phyloP scores from a whole-genome alignment of 2,113 vertebrate genomes.

The Carollia perspicillata region DNA sequence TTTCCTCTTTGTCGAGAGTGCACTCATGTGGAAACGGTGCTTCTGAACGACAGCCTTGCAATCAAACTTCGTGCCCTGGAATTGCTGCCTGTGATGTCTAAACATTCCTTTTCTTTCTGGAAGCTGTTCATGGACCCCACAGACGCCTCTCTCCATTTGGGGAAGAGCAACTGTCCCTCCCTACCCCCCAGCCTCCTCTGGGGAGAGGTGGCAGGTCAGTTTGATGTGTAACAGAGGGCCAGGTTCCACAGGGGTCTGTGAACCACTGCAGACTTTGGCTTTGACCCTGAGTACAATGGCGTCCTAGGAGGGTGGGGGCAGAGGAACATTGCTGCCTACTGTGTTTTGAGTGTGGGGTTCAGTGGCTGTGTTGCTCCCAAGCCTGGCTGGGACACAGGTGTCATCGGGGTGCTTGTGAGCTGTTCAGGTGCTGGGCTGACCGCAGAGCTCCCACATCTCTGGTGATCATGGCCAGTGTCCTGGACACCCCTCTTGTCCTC shows the following conservation, averaged over 20 bases:
- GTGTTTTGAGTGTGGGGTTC: neutral
- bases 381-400: neutral
- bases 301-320: neutral
- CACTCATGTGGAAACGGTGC: neutral
- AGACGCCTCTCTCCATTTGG: neutral
- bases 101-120: neutral
- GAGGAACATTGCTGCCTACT: neutral
- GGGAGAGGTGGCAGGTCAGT: neutral
- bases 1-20: conserved; percentile 41
- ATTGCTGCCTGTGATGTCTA: neutral
- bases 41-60: neutral
- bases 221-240: neutral
- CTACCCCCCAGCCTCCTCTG: neutral
- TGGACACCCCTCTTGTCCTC: neutral
- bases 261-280: no score
- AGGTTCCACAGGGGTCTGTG: neutral
- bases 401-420: neutral
- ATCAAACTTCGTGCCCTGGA: neutral
- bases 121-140: neutral
- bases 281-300: neutral
- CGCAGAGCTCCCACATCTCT: neutral
- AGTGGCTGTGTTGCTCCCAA: neutral
- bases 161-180: neutral
- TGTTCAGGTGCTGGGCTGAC: neutral
- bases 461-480: neutral